Percentiles rank a stretch among this genome's conserved stretches.
Conservation (phyloP, 2,888 invertebrate species). For the Caenorhabditis wallacei region DNA sequence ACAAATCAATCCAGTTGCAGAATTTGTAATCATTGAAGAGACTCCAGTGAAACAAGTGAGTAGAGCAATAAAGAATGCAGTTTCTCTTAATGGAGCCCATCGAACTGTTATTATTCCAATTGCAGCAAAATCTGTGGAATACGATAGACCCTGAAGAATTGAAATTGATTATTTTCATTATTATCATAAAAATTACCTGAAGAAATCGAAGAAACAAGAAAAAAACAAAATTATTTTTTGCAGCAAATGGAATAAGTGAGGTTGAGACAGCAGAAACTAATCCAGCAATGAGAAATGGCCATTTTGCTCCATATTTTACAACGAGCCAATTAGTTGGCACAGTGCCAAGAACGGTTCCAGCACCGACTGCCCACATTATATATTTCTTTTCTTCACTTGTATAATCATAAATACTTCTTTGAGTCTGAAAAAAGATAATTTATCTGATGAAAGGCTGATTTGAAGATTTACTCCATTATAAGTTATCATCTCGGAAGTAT, state of each 20-base stretch:
- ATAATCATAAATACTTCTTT: constrained; percentile 65
- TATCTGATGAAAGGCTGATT: neutral
- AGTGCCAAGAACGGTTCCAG: constrained; percentile 74
- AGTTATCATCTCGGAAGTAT: constrained; percentile 29
- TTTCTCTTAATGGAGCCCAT: constrained; percentile 77
- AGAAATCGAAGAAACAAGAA: constrained; percentile 67
- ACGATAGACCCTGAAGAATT: constrained; percentile 61
- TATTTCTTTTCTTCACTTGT: constrained; percentile 68
- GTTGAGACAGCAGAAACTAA: constrained; percentile 64
- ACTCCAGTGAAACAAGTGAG: constrained; percentile 77
- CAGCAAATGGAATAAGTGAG: constrained; percentile 62
- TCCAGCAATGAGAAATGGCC: constrained; percentile 70
- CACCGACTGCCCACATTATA: constrained; percentile 76
- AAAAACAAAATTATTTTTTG: constrained; percentile 41
- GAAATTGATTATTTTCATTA: neutral
- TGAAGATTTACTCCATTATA: constrained; percentile 31
- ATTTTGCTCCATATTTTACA: constrained; percentile 73
- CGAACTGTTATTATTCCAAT: constrained; percentile 68
- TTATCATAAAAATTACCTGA: constrained; percentile 12
- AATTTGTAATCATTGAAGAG: constrained; percentile 74
- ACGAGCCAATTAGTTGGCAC: constrained; percentile 75
- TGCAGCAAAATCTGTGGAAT: constrained; percentile 67
- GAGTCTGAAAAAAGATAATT: constrained; percentile 32
- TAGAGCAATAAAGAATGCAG: constrained; percentile 75
- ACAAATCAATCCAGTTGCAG: constrained; percentile 68